Evolutionary conservation across 2,888 invertebrate genomes (phyloP), one percentile per base, ranked within the genome.

Genomic region (Lysandra bellargus): DNA sequence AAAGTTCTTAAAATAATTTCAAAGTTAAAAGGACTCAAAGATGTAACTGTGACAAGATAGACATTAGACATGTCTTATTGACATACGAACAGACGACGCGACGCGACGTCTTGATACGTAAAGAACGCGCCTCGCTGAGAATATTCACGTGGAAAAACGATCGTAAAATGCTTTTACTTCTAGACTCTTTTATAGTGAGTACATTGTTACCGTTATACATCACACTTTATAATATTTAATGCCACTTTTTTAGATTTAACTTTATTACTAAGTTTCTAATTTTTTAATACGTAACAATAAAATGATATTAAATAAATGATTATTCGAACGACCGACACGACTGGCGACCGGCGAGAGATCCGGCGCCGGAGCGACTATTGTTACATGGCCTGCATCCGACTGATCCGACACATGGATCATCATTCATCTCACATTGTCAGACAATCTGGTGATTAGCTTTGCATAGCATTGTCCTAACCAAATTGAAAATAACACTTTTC

Each of bases 121-220:
- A 69, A 69, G 33, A 33, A 14, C 33, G 69, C 69, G 33, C 69
- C 69, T 69, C 69, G 33, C 30, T 1, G 33, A 33, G 33, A 69
- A 69, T 33, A 33, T 64, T 69, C 33, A 33, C 37, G 69, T 33
- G 33, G 69, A 69, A 69, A 33, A 69, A 69, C 69, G 69, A 14
- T 69, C 69, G 69, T 69, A 69, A 69, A 69, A 30, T 4, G 14
- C 33, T 33, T 69, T 69, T 69, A 69, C 37, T 69, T 69, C 69
- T 69, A 69, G 6, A 37, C 33, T 69, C 14, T 0, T 69, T 69
- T 33, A 69, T 69, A 33, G 33, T 69, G 37, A 4, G 14, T 33
- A 69, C 33, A 37, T 69, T 69, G 69, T 69, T 14, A 69, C 69
- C 33, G 69, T 33, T 14, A 33, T 69, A 33, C 69, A 64, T 64